Percentiles rank a stretch among this genome's conserved stretches.
Evolutionary conservation across 1,140 invertebrate genomes (phyloP).

Genomic region (Drosophila fuyamai): DNA sequence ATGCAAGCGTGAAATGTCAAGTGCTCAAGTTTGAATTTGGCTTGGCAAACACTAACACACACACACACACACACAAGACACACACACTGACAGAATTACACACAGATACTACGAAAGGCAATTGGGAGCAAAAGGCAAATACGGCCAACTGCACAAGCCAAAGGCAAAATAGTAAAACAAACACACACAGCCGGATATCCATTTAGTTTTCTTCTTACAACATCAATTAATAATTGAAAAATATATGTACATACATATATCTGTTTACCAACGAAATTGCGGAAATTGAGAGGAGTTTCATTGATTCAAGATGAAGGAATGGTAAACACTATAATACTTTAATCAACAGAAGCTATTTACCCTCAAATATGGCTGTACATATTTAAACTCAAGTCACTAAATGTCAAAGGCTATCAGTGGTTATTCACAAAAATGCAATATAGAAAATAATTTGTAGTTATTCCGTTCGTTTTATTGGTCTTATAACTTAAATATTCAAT

Average conservation of each 20-base stretch:
- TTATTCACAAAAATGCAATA: too few species aligned
- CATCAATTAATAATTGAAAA: constrained; percentile 75
- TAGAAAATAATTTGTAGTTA: too few species aligned
- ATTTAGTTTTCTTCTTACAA: constrained; percentile 40
- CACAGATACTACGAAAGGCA: constrained; percentile 13
- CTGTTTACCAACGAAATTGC: constrained; percentile 26
- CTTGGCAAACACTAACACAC: constrained; percentile 49
- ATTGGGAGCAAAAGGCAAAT: constrained; percentile 47
- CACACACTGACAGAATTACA: not conserved
- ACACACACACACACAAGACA: not conserved
- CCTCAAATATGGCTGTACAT: not conserved
- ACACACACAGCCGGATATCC: constrained; percentile 26
- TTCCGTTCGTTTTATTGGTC: too few species aligned
- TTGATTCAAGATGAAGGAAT: constrained; percentile 7
- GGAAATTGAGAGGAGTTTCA: not conserved
- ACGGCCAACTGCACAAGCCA: constrained; percentile 40
- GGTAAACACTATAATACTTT: constrained; percentile 33
- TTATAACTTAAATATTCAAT: too few species aligned
- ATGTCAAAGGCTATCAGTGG: not conserved
- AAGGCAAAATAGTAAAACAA: constrained; percentile 25
- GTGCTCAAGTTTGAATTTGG: constrained; percentile 73
- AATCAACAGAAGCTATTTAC: constrained; percentile 33
- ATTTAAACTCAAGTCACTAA: not conserved
- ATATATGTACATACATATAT: constrained; percentile 21
- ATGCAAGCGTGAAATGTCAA: constrained; percentile 78